A percentile compares a stretch with the other conserved stretches of the same genome.
phyloP scores from a whole-genome alignment of 1,140 invertebrate genomes.

The Argopecten irradians region DNA sequence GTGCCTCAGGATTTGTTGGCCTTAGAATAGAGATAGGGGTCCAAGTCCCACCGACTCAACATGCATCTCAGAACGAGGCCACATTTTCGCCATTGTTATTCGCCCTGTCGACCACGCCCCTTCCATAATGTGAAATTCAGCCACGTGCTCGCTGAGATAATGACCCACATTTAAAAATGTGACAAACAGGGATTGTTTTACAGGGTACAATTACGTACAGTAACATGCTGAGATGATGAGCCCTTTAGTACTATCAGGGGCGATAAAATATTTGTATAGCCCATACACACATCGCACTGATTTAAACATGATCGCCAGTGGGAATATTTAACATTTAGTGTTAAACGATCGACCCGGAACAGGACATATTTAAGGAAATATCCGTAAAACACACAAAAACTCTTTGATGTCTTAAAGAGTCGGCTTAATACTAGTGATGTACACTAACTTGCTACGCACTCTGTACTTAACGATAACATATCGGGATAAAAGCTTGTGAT shows the following conservation, averaged over 20 bases:
- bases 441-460: not conserved
- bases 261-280: not conserved
- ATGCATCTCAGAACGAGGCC: conserved; percentile 25
- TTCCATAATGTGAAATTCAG: conserved; percentile 31
- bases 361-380: conserved; percentile 13
- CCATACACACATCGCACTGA: conserved; percentile 20
- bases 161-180: conserved; percentile 44
- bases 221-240: conserved; percentile 41
- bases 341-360: not conserved
- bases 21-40: conserved; percentile 34
- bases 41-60: conserved; percentile 27
- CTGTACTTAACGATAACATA: not conserved
- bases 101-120: conserved; percentile 24
- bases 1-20: not conserved
- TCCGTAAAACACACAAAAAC: not conserved
- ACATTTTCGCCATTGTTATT: conserved; percentile 30
- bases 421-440: not conserved
- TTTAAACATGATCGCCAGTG: not conserved
- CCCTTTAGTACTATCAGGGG: conserved; percentile 23
- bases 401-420: not conserved
- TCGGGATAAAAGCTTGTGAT: not conserved
- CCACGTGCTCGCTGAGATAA: conserved; percentile 39
- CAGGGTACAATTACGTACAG: conserved; percentile 31
- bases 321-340: not conserved
- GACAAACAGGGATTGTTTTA: conserved; percentile 33